Evolutionary conservation across 1,140 invertebrate species (phyloP), one percentile per base, ranked within the genome.

Genomic region (Meloidogyne floridensis): DNA sequence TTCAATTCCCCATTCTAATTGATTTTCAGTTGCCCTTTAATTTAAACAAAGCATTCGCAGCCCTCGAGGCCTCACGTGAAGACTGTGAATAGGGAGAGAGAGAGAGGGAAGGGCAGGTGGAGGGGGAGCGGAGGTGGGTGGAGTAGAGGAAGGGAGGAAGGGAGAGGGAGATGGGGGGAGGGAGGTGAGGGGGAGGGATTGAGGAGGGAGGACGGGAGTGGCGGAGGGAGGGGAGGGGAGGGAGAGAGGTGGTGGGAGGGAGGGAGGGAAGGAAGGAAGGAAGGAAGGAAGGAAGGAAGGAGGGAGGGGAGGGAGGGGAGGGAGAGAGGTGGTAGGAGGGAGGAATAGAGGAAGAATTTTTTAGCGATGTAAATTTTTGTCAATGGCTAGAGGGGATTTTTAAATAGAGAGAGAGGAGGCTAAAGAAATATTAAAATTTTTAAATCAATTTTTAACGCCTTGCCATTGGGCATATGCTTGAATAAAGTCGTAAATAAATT

Each of bases 111-210:
- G 32, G 75, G 32, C 75, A 59, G n/a, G 53, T 47, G 32, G 15
- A 11, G n/a, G 18, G 56, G 10, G 43, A 11, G 13, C 7, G 74
- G 13, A 9, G 71, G 71, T 11, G 8, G 71, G 6, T 8, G 13
- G 71, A 43, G 8, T 42, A 72, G 47, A 72, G 54, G 18, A 42
- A 18, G 13, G 3, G 11, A 43, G 71, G 13, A 43, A 72, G 71
- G 71, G 13, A 43, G 71, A 15, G 47, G 7, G 71, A 43, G 13
- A 72, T 8, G 13, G 71, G 71, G 71, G 71, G 71, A 8, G 13
- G 71, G 13, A 43, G 72, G 18, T 74, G 72, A 53, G 72, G 72
- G 72, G 43, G 54, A 74, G 54, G 72, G 72, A 73, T 13, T n/a
- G 72, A 74, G 72, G 47, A 74, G 47, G 43, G 18, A 74, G 47